A percentile compares a stretch with the other conserved stretches of the same genome.
These are phyloP conservation scores for Delia radicum DNA, from an alignment of 1,140 invertebrate genomes.

Conservation along the genomic window DNA sequence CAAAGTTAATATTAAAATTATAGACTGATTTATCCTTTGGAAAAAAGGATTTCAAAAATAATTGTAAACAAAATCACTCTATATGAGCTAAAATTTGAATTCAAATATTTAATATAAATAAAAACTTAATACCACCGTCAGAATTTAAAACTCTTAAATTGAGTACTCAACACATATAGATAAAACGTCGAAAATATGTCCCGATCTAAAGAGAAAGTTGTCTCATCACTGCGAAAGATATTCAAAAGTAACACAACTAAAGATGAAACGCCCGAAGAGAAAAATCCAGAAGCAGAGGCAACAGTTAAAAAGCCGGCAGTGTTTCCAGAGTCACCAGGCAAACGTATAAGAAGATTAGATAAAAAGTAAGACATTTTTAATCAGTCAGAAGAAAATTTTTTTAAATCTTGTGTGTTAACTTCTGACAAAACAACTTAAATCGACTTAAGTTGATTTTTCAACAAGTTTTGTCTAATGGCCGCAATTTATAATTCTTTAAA, in stretches of 20 bases:
- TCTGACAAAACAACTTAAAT: too few species aligned
- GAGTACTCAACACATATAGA: background rate
- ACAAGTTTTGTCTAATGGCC: too few species aligned
- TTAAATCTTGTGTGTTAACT: background rate
- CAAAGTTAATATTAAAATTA: background rate
- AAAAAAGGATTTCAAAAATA: background rate
- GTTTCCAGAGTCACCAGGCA: conserved; percentile 51
- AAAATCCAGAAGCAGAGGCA: conserved; percentile 29
- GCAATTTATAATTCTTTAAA: too few species aligned
- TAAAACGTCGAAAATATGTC: conserved; percentile 63
- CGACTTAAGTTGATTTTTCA: too few species aligned
- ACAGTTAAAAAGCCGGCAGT: conserved; percentile 31
- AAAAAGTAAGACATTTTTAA: conserved; percentile 42
- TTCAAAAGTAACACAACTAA: conserved; percentile 69
- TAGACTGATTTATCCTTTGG: background rate
- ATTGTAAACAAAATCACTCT: background rate
- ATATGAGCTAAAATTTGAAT: background rate
- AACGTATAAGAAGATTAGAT: conserved; percentile 44
- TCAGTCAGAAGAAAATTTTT: background rate
- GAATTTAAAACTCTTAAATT: background rate
- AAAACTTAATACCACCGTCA: background rate
- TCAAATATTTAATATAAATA: background rate
- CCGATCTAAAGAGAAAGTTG: conserved; percentile 71
- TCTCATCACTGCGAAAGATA: conserved; percentile 73
- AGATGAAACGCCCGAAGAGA: conserved; percentile 60